These are phyloP conservation scores for Thymallus thymallus DNA, from an alignment of 2,113 vertebrate species.

Conservation along the genomic window DNA sequence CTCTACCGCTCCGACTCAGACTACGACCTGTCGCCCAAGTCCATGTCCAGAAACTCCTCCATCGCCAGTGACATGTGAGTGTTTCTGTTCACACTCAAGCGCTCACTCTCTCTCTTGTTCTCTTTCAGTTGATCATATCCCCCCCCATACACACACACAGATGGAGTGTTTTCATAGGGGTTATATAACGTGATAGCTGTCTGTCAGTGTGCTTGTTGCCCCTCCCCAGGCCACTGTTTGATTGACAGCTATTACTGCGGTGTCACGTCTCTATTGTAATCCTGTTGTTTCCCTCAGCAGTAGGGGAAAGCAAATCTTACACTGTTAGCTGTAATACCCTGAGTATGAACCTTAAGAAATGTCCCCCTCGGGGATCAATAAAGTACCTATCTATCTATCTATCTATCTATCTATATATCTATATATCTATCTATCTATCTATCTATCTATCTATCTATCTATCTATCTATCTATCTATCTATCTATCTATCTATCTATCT, in stretches of 20 bases:
- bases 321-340: no score
- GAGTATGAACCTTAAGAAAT: no score
- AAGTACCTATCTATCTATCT: no score
- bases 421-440: no score
- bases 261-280: conserved; percentile 32
- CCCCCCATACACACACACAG: background rate
- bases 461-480: no score
- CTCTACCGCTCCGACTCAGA: conserved; percentile 97
- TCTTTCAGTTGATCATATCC: background rate
- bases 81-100: background rate
- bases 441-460: no score
- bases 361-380: no score
- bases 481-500: no score
- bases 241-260: no score
- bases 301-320: conserved; percentile 1
- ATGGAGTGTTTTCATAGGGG: background rate
- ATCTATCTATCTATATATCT: no score
- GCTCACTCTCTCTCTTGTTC: background rate
- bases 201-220: background rate
- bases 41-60: conserved; percentile 98
- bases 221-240: conserved; percentile 25
- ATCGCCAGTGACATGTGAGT: conserved; percentile 98
- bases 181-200: background rate
- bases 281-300: conserved; percentile 20
- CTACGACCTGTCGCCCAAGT: conserved; percentile 98